Conservation (phyloP, 2,888 invertebrate genomes). For the Ichneumoninae sp. region DNA sequence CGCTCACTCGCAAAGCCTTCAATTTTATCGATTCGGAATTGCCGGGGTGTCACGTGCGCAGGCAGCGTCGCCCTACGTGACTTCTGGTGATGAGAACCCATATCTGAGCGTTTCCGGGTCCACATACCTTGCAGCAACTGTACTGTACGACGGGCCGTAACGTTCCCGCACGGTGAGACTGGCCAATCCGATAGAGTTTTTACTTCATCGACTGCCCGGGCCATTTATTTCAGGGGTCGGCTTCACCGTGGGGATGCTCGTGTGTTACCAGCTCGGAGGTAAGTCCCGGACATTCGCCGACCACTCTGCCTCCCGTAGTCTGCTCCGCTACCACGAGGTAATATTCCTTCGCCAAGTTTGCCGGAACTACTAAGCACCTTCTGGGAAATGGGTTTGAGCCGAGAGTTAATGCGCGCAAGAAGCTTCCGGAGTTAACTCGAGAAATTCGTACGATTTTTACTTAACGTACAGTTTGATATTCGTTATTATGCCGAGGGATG, state of each 20-base stretch:
- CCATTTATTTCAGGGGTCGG: neutral
- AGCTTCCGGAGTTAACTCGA: neutral
- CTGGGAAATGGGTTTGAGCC: slow-evolving; percentile 8
- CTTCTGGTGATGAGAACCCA: slow-evolving; percentile 29
- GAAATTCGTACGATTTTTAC: neutral
- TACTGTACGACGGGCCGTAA: neutral
- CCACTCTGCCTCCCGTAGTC: slow-evolving; percentile 6
- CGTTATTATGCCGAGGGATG: neutral
- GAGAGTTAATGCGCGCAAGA: slow-evolving; percentile 26
- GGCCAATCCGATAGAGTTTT: slow-evolving; percentile 12
- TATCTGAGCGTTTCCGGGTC: slow-evolving; percentile 12
- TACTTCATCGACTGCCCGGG: neutral
- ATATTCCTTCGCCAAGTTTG: slow-evolving; percentile 32
- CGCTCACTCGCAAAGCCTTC: slow-evolving; percentile 1
- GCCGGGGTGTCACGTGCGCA: slow-evolving; percentile 20
- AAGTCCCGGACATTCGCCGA: slow-evolving; percentile 9
- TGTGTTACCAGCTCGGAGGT: neutral
- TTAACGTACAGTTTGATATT: neutral
- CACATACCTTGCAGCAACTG: neutral
- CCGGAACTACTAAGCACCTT: slow-evolving; percentile 24
- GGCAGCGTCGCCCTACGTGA: slow-evolving; percentile 26
- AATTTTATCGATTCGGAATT: slow-evolving; percentile 38
- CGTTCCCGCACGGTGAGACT: neutral
- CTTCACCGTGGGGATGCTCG: neutral
- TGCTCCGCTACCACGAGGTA: slow-evolving; percentile 3